Conservation (phyloP, 2,797 vertebrate species). For the Dendrocincla tyrannina region DNA sequence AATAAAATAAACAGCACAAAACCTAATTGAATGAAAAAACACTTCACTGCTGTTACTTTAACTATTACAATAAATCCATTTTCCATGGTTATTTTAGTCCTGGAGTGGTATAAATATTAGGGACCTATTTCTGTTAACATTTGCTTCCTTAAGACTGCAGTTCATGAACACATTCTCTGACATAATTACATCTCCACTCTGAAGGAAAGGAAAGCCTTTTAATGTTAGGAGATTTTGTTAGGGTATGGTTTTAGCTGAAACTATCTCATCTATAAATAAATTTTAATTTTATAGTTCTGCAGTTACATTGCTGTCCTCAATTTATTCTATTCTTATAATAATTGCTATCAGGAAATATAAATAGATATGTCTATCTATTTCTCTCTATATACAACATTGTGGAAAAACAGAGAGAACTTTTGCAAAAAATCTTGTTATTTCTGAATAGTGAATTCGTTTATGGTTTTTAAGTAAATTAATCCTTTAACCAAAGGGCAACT, state of each 20-base stretch:
- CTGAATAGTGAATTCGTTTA: neutral
- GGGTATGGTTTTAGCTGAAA: neutral
- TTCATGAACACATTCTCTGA: neutral
- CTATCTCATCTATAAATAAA: neutral
- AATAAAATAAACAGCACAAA: conserved; percentile 16
- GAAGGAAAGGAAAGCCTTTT: neutral
- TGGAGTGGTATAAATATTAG: neutral
- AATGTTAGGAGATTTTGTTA: neutral
- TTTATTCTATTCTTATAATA: neutral
- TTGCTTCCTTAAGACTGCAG: neutral
- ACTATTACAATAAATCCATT: neutral
- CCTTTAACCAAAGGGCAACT: neutral
- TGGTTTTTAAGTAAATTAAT: neutral
- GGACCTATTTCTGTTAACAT: neutral
- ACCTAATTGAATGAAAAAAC: neutral
- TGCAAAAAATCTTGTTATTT: neutral
- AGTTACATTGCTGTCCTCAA: neutral
- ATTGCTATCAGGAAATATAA: neutral
- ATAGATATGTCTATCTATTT: neutral
- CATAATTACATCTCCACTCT: neutral
- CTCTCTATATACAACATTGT: neutral
- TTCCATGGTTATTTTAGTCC: neutral
- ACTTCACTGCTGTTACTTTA: neutral
- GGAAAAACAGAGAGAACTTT: neutral
- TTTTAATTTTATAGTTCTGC: neutral